A percentile compares a stretch with the other conserved stretches of the same genome.
Evolutionary conservation across 92 coral and sea anemone genomes (phyloP).

Genomic region (Epizoanthus illoricatus): DNA sequence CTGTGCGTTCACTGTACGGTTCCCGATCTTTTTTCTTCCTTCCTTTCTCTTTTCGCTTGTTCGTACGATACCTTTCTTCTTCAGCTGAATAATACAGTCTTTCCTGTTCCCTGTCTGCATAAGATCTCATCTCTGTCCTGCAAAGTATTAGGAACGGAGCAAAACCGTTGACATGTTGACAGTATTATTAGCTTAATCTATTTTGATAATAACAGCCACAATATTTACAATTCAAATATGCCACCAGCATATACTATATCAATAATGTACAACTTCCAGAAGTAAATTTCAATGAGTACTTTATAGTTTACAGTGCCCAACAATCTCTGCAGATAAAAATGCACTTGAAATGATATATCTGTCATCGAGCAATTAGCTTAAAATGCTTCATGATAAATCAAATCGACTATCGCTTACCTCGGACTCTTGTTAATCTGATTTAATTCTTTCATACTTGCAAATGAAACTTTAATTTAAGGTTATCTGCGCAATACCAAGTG

Average conservation of each 20-base stretch:
- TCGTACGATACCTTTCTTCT: not conserved
- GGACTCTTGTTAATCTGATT: not conserved
- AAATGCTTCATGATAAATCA: too few relatives aligned
- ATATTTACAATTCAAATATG: not conserved
- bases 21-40: not conserved
- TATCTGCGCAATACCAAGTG: not conserved
- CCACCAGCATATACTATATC: constrained; percentile 20
- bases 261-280: constrained; percentile 15
- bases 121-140: constrained; percentile 31
- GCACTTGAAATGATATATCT: not conserved
- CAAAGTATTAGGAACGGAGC: not conserved
- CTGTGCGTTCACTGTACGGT: not conserved
- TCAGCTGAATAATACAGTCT: not conserved
- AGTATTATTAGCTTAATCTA: not conserved
- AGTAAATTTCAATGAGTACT: not conserved
- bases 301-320: not conserved
- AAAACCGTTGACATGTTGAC: not conserved
- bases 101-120: constrained; percentile 28
- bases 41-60: constrained; percentile 16
- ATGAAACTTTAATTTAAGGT: not conserved
- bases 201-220: not conserved
- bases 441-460: constrained; percentile 2
- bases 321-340: not conserved
- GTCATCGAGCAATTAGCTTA: not conserved
- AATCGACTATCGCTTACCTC: not conserved